phyloP scores from a whole-genome alignment of 64 coral and sea anemone species.

The Hydrozoanthus tunicans region DNA sequence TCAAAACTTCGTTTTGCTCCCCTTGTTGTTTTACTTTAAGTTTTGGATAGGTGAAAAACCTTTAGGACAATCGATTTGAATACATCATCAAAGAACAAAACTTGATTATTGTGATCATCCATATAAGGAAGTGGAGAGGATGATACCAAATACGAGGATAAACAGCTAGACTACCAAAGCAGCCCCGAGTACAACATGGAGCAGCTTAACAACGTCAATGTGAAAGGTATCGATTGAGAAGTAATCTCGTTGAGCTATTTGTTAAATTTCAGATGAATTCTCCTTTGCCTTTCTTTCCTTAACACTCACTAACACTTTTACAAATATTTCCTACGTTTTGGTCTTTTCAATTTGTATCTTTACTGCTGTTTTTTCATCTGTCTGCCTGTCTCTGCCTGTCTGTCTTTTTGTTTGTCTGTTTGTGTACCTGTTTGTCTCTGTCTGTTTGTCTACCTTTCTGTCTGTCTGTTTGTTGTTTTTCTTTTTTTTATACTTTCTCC shows the following conservation, averaged over 20 bases:
- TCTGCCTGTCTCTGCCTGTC: background rate
- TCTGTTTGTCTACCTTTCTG: background rate
- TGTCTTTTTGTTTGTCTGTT: background rate
- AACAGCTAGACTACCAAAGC: conserved; percentile 27
- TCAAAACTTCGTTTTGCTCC: too few relatives aligned
- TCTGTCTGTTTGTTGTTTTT: background rate
- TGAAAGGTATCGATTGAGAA: background rate
- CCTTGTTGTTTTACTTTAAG: too few relatives aligned
- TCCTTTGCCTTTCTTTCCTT: background rate
- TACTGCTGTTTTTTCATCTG: background rate
- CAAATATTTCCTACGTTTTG: background rate
- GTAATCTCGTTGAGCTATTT: background rate
- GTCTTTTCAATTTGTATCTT: background rate
- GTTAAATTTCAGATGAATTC: background rate
- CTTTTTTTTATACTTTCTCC: background rate
- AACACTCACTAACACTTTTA: background rate
- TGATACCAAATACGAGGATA: background rate
- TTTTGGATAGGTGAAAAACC: too few relatives aligned
- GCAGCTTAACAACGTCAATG: background rate
- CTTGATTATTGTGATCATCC: background rate
- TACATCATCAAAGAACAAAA: too few relatives aligned
- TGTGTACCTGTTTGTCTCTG: background rate
- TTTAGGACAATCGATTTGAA: too few relatives aligned
- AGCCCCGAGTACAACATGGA: conserved; percentile 50
- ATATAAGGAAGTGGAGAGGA: conserved; percentile 22